Conservation (phyloP, 2,113 vertebrate genomes). For the Chionomys nivalis region DNA sequence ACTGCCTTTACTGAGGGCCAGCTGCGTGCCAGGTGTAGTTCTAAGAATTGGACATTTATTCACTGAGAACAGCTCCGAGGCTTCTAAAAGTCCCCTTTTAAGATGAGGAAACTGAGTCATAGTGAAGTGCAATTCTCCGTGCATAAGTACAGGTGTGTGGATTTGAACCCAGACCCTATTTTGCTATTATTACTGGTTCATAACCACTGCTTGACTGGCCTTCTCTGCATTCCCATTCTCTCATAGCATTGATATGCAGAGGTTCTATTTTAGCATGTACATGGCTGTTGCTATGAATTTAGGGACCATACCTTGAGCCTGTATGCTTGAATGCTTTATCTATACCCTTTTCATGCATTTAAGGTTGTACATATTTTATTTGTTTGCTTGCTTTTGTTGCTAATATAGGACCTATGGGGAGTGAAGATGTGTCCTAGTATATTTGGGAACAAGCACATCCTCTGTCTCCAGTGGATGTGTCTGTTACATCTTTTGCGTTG, state of each 20-base stretch:
- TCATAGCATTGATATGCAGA: neutral
- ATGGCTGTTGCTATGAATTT: neutral
- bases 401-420: neutral
- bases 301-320: too few species aligned
- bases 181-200: neutral
- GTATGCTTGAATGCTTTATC: neutral
- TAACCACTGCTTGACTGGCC: rapidly evolving
- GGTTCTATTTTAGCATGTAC: neutral
- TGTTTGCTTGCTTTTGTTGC: neutral
- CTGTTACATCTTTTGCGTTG: constrained; percentile 65
- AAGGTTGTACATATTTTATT: neutral
- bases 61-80: neutral
- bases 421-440: constrained; percentile 5
- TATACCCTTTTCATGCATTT: neutral
- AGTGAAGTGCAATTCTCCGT: neutral
- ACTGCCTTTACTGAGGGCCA: neutral
- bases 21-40: rapidly evolving
- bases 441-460: constrained; percentile 33
- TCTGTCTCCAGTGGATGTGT: constrained; percentile 36
- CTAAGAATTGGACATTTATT: neutral
- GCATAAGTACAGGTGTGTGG: neutral
- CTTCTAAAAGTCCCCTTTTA: neutral
- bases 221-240: rapidly evolving
- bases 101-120: neutral
- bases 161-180: neutral